Percentiles rank a stretch among this genome's conserved stretches.
Conservation (phyloP, 2,797 vertebrate species). For the Limosa lapponica region DNA sequence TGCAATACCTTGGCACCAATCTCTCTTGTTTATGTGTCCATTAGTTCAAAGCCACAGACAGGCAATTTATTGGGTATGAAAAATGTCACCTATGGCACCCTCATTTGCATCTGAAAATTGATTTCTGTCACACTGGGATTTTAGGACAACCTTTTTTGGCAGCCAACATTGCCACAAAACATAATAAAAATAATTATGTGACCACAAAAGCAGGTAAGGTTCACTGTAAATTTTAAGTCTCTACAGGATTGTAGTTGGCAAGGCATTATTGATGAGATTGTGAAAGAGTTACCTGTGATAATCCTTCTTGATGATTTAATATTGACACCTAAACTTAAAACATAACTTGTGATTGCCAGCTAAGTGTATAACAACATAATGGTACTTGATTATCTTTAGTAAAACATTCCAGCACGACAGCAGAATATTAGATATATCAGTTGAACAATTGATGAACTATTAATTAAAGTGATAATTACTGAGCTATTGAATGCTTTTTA, state of each 20-base stretch:
- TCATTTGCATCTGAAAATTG: constrained; percentile 82
- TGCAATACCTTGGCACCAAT: constrained; percentile 61
- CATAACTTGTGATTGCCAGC: constrained; percentile 2
- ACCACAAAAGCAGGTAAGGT: constrained; percentile 53
- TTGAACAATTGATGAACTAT: not conserved
- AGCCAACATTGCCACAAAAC: constrained; percentile 53
- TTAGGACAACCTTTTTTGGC: constrained; percentile 72
- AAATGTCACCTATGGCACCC: constrained; percentile 73
- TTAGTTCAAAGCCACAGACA: constrained; percentile 80
- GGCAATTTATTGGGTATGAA: constrained; percentile 77
- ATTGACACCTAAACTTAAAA: constrained; percentile 67
- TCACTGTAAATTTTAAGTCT: constrained; percentile 63
- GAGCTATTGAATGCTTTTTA: not conserved
- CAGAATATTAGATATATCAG: not conserved
- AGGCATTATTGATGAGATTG: constrained; percentile 66
- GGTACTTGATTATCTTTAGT: constrained; percentile 15
- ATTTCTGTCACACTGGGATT: constrained; percentile 79
- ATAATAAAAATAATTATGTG: constrained; percentile 78
- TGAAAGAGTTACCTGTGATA: constrained; percentile 36
- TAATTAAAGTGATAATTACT: constrained; percentile 22
- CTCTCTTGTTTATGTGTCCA: constrained; percentile 75
- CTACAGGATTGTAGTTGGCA: constrained; percentile 26
- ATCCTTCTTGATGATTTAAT: constrained; percentile 74
- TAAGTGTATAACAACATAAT: not conserved
- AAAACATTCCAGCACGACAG: not conserved